Percentiles rank a stretch among this genome's conserved stretches.
Conservation (phyloP, 2,888 invertebrate genomes). For the Endotricha flammealis region DNA sequence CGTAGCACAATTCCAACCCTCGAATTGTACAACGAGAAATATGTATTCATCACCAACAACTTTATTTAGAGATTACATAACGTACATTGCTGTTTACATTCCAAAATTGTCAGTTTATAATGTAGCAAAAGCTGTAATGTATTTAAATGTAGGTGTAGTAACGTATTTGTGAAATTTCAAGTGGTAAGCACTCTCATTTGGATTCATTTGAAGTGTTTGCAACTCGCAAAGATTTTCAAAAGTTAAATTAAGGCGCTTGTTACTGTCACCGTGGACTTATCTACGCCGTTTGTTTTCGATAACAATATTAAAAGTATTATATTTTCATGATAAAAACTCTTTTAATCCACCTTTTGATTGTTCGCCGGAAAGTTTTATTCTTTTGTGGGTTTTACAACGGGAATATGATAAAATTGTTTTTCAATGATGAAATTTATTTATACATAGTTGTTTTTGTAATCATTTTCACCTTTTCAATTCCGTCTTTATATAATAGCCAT, state of each 20-base stretch:
- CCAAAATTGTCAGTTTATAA: background rate
- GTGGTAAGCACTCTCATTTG: background rate
- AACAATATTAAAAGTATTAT: slow-evolving; percentile 33
- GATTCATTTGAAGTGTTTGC: slow-evolving; percentile 10
- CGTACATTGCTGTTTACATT: background rate
- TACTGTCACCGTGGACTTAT: slow-evolving; percentile 45
- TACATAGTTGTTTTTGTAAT: no score
- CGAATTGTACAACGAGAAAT: no score
- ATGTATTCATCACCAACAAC: no score
- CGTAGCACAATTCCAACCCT: no score
- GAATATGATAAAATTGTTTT: no score
- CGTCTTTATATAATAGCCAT: no score
- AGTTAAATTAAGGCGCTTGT: slow-evolving; percentile 60
- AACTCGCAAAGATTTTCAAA: slow-evolving; percentile 51
- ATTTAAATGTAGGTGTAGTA: background rate
- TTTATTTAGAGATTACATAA: no score
- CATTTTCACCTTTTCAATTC: no score
- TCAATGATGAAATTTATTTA: no score
- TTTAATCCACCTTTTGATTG: background rate
- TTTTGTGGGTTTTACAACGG: background rate
- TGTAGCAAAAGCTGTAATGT: background rate
- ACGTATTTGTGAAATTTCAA: background rate
- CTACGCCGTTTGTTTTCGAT: slow-evolving; percentile 44
- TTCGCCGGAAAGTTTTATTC: background rate
- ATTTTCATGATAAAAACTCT: background rate